Percentiles rank a stretch among this genome's conserved stretches.
Evolutionary conservation across 2,888 invertebrate species (phyloP).

Genomic region (Caenorhabditis doughertyi): DNA sequence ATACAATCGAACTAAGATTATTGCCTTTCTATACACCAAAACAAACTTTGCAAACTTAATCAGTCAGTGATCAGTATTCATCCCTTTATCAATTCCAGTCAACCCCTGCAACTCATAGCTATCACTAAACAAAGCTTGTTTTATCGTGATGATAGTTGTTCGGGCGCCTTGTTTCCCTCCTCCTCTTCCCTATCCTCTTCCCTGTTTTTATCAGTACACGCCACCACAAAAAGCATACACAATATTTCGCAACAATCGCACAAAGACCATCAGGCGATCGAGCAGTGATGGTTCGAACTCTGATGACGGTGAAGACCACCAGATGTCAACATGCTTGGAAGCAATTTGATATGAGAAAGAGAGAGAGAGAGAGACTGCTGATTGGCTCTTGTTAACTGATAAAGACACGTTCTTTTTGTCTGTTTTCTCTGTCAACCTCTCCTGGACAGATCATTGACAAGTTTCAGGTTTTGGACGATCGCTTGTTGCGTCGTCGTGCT

Average conservation of each 20-base stretch:
- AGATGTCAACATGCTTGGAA: conserved; percentile 49
- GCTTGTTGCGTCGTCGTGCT: conserved; percentile 51
- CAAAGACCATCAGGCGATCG: conserved; percentile 59
- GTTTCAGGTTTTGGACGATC: conserved; percentile 49
- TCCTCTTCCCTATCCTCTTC: neutral
- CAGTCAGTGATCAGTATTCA: too few species aligned
- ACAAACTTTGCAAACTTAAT: too few species aligned
- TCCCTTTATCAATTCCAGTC: too few species aligned
- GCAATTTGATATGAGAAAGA: conserved; percentile 35
- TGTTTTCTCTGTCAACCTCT: neutral
- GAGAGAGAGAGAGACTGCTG: too few species aligned
- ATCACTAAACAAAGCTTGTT: conserved; percentile 18
- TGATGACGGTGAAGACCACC: conserved; percentile 26
- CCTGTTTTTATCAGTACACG: conserved; percentile 20
- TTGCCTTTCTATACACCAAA: too few species aligned
- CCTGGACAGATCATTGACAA: conserved; percentile 36
- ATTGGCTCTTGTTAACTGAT: conserved; percentile 43
- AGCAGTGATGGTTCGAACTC: conserved; percentile 60
- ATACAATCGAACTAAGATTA: too few species aligned
- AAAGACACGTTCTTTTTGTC: conserved; percentile 53
- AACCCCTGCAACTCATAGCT: neutral
- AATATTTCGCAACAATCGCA: conserved; percentile 29
- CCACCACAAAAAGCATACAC: conserved; percentile 34
- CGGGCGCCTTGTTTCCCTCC: neutral
- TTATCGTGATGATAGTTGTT: conserved; percentile 13